Evolutionary conservation across 37 sponge, comb jelly and placozoan species (phyloP), one percentile per base, ranked within the genome.

Genomic region (Petrosia ficiformis): DNA sequence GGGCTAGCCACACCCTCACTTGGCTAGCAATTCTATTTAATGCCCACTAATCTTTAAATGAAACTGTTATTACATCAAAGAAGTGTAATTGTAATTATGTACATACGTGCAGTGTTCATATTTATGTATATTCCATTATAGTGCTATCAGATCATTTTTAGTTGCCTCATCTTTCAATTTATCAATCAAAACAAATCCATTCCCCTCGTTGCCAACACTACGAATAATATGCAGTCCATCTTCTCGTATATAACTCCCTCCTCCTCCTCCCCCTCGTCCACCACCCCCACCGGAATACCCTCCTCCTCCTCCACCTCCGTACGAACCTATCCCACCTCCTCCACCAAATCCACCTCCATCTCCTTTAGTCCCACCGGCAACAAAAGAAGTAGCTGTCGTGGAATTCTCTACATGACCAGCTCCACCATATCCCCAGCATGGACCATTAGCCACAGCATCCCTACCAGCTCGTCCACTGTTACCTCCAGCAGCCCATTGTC

Each of bases 341-440:
- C 90, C 90, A 6, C 90, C 90, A 77, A 90, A 90, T 1, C 90
- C 90, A 30, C 90, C 90, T 34, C 81, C 63, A 21, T 76, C 72
- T 22, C 81, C 82, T n/a, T 57, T 31, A 8, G 19, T 71, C 14
- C 87, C 87, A 57, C 90, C 90, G 35, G 72, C 57, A 16, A 90
- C 70, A 67, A 90, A 90, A 1, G 85, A 84, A 59, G 75, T 44
- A 1, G 85, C 76, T 11, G 85, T 80, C 8, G 73, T 66, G 2
- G 90, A 84, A 10, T 73, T 80, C 26, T 66, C 37, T 25, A 70
- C 41, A 34, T 71, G 80, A 0, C 90, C 90, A 58, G 90, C 90
- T 35, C 90, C 90, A 1, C 90, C 90, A 80, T 77, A 77, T 4
- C 90, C 90, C 81, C 85, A 90, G 14, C 74, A 80, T 22, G 90